Percentiles rank a stretch among this genome's conserved stretches.
Evolutionary conservation across 2,888 invertebrate genomes (phyloP).

Genomic region (Muschampia plurimacula): DNA sequence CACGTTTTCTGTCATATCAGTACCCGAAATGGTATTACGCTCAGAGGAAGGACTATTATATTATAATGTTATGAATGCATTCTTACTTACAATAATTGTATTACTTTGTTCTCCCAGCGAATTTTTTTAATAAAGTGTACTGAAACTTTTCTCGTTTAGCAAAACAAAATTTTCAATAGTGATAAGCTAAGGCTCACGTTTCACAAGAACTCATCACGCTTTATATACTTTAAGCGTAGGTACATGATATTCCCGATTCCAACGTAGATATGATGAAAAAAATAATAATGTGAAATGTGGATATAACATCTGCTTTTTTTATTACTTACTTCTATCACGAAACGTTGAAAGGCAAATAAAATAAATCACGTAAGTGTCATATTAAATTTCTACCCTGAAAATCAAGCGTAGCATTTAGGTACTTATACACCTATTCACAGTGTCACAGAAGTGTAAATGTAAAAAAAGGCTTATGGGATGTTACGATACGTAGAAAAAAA

Average conservation of each 20-base stretch:
- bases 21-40: not conserved
- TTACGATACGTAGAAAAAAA: too few species aligned
- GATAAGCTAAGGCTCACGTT: not conserved
- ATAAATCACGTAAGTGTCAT: constrained; percentile 15
- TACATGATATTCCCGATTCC: too few species aligned
- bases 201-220: not conserved
- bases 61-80: too few species aligned
- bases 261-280: not conserved
- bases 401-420: constrained; percentile 20
- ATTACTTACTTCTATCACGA: not conserved
- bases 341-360: not conserved
- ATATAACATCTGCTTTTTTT: not conserved
- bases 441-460: constrained; percentile 8
- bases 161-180: not conserved
- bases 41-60: too few species aligned
- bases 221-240: not conserved
- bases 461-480: not conserved
- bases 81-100: too few species aligned
- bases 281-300: not conserved
- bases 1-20: not conserved
- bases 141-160: too few species aligned
- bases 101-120: too few species aligned
- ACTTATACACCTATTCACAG: not conserved
- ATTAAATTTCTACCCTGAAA: constrained; percentile 22
- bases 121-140: too few species aligned